Evolutionary conservation across 1,140 invertebrate species (phyloP), one percentile per base, ranked within the genome.

Genomic region (Trichogramma pretiosum): DNA sequence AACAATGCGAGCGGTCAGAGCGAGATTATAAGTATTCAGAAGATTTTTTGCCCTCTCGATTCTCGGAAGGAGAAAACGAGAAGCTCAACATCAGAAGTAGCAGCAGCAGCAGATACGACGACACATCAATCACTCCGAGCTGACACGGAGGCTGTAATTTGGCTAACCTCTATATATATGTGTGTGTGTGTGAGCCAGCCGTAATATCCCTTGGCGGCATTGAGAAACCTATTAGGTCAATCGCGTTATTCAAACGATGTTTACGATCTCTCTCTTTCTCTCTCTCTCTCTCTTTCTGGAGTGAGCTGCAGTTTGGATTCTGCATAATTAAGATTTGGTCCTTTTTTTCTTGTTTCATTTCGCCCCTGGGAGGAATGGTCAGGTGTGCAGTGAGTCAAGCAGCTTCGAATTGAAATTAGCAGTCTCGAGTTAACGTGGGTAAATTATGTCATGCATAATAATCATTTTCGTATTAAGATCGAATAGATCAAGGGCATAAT

Each of bases 111-210:
- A 34, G 41, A 45, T 41, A 18, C 41, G 50, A 51, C 46, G 35
- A 43, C 49, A 51, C 64, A 70, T 70, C 66, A 68, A 70, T 70
- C 68, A 68, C 58, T 53, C 48, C 37, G n/a, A 55, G 49, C 68
- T 68, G 68, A 70, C 66, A 63, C 61, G 62, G 61, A 67, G 64
- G 67, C 67, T 69, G 65, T 70, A 70, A 70, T 68, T 68, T 70
- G 64, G 63, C 65, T 66, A 68, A 69, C 60, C 60, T 59, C 52
- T 52, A 46, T 54, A n/a, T n/a, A n/a, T n/a, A n/a, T n/a, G n/a
- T n/a, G n/a, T n/a, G n/a, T n/a, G n/a, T n/a, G n/a, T n/a, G n/a
- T n/a, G n/a, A n/a, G n/a, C n/a, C n/a, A n/a, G 8, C 13, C 26
- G 13, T 30, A 7, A 13, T 30, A 9, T 30, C 26, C 13, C 26